Evolutionary conservation across 2,113 vertebrate genomes (phyloP), one percentile per base, ranked within the genome.

Genomic region (Antennarius striatus): DNA sequence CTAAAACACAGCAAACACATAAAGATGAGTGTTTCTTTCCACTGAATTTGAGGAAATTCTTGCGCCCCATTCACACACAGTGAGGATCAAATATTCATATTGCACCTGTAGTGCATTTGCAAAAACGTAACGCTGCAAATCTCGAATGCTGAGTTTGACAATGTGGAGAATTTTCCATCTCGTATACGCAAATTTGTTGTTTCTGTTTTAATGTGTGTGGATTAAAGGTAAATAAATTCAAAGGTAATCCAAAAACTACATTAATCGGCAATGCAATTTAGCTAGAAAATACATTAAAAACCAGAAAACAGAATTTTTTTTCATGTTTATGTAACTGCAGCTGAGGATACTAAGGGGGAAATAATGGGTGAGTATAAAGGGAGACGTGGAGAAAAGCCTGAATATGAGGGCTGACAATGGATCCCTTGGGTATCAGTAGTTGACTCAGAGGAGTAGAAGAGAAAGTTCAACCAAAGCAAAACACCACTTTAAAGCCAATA

Each of bases 381-480:
- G 30, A 75, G 68, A 75, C 15, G 66, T 10, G 4, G 15, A 73
- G 10, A 42, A 64, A 75, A 62, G 53, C 45, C 49, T 62, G 49
- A 46, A 65, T 56, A 55, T 69, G 63, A 79, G 71, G 77, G 79
- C 73, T 86, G 84, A 82, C 74, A 81, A 56, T 75, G 57, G 63
- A 72, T 83, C 79, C 77, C 83, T 68, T 28, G 70, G 66, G 77
- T 79, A 75, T 79, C 71, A 84, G 47, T 68, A 49, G 68, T 60
- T 78, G 64, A 64, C 51, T 58, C 29, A 17, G 45, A 42, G 29
- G 65, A 29, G 68, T 30, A 65, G 70, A 53, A 66, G 46, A 52
- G 56, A 80, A 77, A 78, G 67, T 83, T 83, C 69, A 79, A 79
- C 63, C 62, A 63, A 83, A 88, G 83, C 68, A 84, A 86, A 84